Evolutionary conservation across 1,140 invertebrate genomes (phyloP), one percentile per base, ranked within the genome.

Genomic region (Sinonovacula constricta): DNA sequence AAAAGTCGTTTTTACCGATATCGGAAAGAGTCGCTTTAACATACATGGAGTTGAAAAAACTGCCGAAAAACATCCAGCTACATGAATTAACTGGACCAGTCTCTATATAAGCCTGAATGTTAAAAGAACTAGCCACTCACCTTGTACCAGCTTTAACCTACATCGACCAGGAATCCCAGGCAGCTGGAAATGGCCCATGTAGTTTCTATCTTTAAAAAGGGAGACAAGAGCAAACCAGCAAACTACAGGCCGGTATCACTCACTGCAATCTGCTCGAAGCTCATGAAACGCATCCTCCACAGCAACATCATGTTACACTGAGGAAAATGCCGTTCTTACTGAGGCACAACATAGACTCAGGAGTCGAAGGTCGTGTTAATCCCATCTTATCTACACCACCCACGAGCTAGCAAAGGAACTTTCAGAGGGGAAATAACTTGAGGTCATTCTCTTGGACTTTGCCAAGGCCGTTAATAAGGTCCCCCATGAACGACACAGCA

Each of bases 301-400:
- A 77, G 63, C 34, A 36, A 63, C 26, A 67, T 79, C 10, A 79
- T 78, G 59, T 22, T 54, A 22, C 66, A 79, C 28, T 14, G 59
- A 70, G 24, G 54, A 7, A 7, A 22, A 79, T 34, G 51, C 59
- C 36, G 54, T 81, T n/a, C 33, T 81, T 4, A 26, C 39, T 4
- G 22, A 54, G 18, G 33, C 51, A 3, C 80, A 81, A 62, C 56
- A 70, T 33, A 36, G 74, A 24, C n/a, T n/a, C n/a, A n/a, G n/a
- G n/a, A n/a, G n/a, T n/a, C n/a, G n/a, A n/a, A n/a, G n/a, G 70
- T 81, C 65, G 15, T 75, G 76, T 59, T 63, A 79, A 70, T 69
- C 63, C 0, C 76, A 82, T 45, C 67, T 82, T 15, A 12, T 66
- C 10, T 36, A 30, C 26, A 26, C 54, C n/a, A 22, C 57, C 2